Percentiles rank a stretch among this genome's conserved stretches.
These are phyloP conservation scores for Eueremaeus valkanovi DNA, from an alignment of 2,888 invertebrate species.

Conservation along the genomic window DNA sequence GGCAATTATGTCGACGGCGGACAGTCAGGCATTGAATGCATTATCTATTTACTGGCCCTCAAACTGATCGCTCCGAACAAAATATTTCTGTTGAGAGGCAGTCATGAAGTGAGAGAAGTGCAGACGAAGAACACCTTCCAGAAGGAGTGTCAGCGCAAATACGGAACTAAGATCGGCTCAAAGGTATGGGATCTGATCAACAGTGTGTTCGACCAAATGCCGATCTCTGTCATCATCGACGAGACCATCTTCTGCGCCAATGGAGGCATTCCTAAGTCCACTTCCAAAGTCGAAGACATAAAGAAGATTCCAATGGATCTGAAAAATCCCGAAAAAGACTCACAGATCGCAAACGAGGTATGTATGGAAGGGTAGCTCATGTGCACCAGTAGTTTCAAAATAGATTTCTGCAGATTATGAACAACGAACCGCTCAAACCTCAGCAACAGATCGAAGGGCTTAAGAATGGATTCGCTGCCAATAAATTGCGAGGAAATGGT, in stretches of 20 bases:
- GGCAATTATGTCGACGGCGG: slow-evolving; percentile 76
- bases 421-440: too few relatives aligned
- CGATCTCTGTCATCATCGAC: slow-evolving; percentile 69
- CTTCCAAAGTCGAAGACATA: slow-evolving; percentile 52
- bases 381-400: not conserved
- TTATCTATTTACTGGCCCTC: slow-evolving; percentile 62
- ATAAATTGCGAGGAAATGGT: too few relatives aligned
- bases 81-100: slow-evolving; percentile 65
- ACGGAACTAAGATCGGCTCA: slow-evolving; percentile 61
- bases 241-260: slow-evolving; percentile 71
- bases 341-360: slow-evolving; percentile 71
- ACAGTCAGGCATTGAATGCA: slow-evolving; percentile 60
- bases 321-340: slow-evolving; percentile 62
- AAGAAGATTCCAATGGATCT: slow-evolving; percentile 65
- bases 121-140: slow-evolving; percentile 70
- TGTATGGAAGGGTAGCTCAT: slow-evolving; percentile 57
- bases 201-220: slow-evolving; percentile 66
- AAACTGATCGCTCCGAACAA: slow-evolving; percentile 65
- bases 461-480: too few relatives aligned
- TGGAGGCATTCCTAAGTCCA: slow-evolving; percentile 67
- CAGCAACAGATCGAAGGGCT: too few relatives aligned
- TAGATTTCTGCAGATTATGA: not conserved
- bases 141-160: slow-evolving; percentile 66
- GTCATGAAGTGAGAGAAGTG: slow-evolving; percentile 61
- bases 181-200: slow-evolving; percentile 68